These are phyloP conservation scores for Nebria ingens DNA, from an alignment of 1,140 invertebrate species.

Conservation along the genomic window DNA sequence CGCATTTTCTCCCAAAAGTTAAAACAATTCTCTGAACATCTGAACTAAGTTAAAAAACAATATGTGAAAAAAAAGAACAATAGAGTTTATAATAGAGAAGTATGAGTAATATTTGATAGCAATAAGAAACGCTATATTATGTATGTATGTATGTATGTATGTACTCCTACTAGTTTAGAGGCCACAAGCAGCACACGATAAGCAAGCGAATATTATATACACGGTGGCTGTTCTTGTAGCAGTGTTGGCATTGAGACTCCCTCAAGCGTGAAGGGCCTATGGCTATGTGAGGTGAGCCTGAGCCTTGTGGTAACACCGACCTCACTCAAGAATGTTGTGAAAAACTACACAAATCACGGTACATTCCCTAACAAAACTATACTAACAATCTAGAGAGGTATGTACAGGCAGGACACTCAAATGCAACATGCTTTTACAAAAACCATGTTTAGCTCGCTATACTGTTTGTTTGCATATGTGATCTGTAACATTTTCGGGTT, in stretches of 20 bases:
- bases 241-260: neutral
- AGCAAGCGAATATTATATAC: neutral
- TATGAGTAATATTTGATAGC: no score
- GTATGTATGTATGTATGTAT: no score
- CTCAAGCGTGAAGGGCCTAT: neutral
- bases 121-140: no score
- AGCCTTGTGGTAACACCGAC: neutral
- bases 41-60: no score
- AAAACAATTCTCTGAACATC: no score
- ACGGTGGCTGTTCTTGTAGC: neutral
- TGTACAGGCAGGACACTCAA: neutral
- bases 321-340: neutral
- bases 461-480: no score
- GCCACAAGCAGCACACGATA: neutral
- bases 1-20: no score
- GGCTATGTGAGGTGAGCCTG: neutral
- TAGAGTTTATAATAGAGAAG: no score
- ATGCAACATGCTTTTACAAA: neutral
- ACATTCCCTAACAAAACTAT: neutral
- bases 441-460: no score
- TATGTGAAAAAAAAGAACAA: no score
- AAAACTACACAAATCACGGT: slow-evolving; percentile 7
- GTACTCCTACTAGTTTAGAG: neutral
- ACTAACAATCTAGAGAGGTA: neutral
- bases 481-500: no score